Evolutionary conservation across 2,888 invertebrate genomes (phyloP), one percentile per base, ranked within the genome.

Genomic region (Aquatica leii): DNA sequence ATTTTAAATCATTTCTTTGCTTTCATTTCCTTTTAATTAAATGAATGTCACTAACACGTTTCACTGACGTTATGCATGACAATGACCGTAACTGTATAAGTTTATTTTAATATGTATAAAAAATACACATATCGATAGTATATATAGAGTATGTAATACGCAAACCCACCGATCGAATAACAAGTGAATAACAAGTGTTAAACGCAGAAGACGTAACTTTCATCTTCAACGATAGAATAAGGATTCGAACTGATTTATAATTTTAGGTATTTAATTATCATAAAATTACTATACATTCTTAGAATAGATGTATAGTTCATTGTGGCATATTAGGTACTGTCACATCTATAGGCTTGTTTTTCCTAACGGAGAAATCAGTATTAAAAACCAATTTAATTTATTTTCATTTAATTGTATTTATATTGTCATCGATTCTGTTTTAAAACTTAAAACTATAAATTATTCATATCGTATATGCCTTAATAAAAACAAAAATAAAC

Each of bases 101-200:
- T 11, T 4, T 11, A 37, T n/a, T 37, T n/a, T 9, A 37, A 37
- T 5, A 37, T 3, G 11, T 37, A 12, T 43, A 14, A 8, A 14
- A 14, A 34, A 18, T 35, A 52, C 15, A 1, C 12, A 50, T 50
- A 37, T n/a, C n/a, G n/a, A n/a, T n/a, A n/a, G n/a, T 52, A 55
- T 35, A 24, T 12, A 6, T n/a, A 40, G 40, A 15, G 3, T 40
- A 41, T 52, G 50, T 24, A 9, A 37, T 43, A n/a, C n/a, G n/a
- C n/a, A 57, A 58, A 71, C 73, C 73, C 71, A 72, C 71, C 72
- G 71, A 71, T 68, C 68, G 69, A 67, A n/a, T n/a, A n/a, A n/a
- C n/a, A n/a, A n/a, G n/a, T n/a, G n/a, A 65, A 70, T 71, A 69
- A 71, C 67, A 70, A 69, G 70, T 66, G 69, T 71, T 71, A 71